Evolutionary conservation across 1,140 invertebrate genomes (phyloP).

Genomic region (Drosophila ohnishii): DNA sequence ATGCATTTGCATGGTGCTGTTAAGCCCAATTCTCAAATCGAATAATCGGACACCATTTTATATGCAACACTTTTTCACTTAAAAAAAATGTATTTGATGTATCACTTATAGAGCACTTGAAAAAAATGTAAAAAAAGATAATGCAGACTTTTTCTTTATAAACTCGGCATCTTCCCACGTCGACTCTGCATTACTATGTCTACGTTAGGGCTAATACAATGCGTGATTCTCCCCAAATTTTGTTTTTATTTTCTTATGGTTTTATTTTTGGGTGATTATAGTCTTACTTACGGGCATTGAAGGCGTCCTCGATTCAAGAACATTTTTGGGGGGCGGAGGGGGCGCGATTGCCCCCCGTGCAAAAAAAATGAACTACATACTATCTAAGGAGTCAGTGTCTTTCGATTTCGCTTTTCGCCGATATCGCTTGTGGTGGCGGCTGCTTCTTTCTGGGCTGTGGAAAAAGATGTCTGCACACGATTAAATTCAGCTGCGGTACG

Average conservation of each 20-base stretch:
- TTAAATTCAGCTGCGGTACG: constrained; percentile 61
- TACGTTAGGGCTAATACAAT: constrained; percentile 27
- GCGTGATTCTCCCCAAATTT: constrained; percentile 31
- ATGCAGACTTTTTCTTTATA: background rate
- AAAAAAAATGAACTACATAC: constrained; percentile 65
- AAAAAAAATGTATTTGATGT: constrained; percentile 28
- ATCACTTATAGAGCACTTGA: constrained; percentile 19
- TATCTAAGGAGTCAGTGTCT: constrained; percentile 60
- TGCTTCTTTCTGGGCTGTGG: constrained; percentile 62
- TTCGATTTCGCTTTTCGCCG: constrained; percentile 53
- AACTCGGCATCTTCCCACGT: constrained; percentile 16
- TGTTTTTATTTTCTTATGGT: constrained; percentile 9
- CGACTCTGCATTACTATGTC: constrained; percentile 14
- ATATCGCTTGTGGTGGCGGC: constrained; percentile 53
- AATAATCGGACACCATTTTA: constrained; percentile 28
- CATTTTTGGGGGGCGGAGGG: constrained; percentile 63
- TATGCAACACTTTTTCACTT: constrained; percentile 40
- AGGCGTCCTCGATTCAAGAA: constrained; percentile 73
- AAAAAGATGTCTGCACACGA: constrained; percentile 76
- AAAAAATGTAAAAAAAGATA: constrained; percentile 5
- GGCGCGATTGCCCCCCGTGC: constrained; percentile 55
- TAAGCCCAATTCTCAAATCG: constrained; percentile 7
- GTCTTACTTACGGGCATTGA: constrained; percentile 72
- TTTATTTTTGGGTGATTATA: constrained; percentile 15
- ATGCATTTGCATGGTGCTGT: constrained; percentile 11